These are phyloP conservation scores for Medauroidea extradentata DNA, from an alignment of 1,140 invertebrate species.

Conservation along the genomic window DNA sequence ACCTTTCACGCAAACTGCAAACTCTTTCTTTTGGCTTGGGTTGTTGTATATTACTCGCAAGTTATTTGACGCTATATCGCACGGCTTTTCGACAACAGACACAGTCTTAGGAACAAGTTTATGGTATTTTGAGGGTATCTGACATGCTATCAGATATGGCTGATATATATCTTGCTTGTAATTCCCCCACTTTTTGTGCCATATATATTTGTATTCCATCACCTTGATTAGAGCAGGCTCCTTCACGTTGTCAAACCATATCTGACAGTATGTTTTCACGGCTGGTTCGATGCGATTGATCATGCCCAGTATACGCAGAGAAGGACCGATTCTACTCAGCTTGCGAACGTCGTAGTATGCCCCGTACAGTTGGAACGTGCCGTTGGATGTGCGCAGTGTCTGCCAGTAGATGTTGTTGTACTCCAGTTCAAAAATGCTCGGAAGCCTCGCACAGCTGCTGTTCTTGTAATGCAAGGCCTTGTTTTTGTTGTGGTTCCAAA, in stretches of 20 bases:
- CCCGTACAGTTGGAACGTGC: conserved; percentile 83
- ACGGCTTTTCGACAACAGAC: conserved; percentile 78
- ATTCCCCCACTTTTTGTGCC: conserved; percentile 93
- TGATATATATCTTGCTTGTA: conserved; percentile 89
- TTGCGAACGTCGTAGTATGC: conserved; percentile 82
- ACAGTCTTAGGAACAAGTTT: conserved; percentile 75
- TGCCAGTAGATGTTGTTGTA: conserved; percentile 94
- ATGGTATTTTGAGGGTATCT: conserved; percentile 67
- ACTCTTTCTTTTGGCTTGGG: conserved; percentile 66
- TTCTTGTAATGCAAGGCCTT: conserved; percentile 64
- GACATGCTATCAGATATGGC: conserved; percentile 85
- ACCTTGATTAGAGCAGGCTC: conserved; percentile 74
- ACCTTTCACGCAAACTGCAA: conserved; percentile 92
- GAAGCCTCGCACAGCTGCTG: conserved; percentile 72
- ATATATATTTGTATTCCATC: conserved; percentile 89
- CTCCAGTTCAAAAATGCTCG: conserved; percentile 80
- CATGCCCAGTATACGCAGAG: conserved; percentile 84
- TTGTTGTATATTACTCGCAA: conserved; percentile 79
- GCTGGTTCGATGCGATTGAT: conserved; percentile 82
- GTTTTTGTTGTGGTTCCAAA: conserved; percentile 76
- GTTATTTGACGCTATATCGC: conserved; percentile 82
- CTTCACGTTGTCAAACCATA: conserved; percentile 83
- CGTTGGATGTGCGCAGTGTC: conserved; percentile 69
- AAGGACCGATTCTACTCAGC: conserved; percentile 69
- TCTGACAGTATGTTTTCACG: conserved; percentile 77